Evolutionary conservation across 2,888 invertebrate genomes (phyloP), one percentile per base, ranked within the genome.

Genomic region (Clivina fossor): DNA sequence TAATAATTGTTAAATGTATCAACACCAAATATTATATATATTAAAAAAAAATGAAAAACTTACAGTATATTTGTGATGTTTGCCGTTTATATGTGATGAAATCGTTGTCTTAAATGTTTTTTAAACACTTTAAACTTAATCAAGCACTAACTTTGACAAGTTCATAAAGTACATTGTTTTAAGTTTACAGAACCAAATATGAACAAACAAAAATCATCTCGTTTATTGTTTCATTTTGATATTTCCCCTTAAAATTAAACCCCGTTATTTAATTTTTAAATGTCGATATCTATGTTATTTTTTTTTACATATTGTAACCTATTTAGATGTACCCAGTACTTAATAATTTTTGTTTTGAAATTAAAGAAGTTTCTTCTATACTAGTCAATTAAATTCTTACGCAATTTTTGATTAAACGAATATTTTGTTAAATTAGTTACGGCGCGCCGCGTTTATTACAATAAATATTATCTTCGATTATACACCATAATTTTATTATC

Each of bases 11-110:
- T 40, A 40, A 40, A 18, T 40, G 19, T 40, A 40, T 19, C 38
- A 38, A 40, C 40, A 40, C 40, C 40, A 40, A 40, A 19, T 40
- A 40, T 40, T 16, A 40, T 40, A 38, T 38, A 18, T 20, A 20
- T 20, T 19, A 40, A 9, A 19, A 11, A 11, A 20, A 40, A n/a
- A 40, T 40, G 11, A 37, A 15, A 37, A 37, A 18, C 30, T 30
- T 30, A 30, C 4, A 30, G 30, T 30, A 30, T 30, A 30, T 30
- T 11, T 40, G 40, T 40, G 19, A 40, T 40, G 40, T 40, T 40
- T 18, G 18, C 8, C 20, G 38, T 38, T 9, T 40, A 40, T 20
- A 40, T 40, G 40, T 40, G 40, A 18, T 38, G 38, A 38, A n/a
- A n/a, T 38, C n/a, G 18, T 19, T 19, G 20, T 16, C 9, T 40